Evolutionary conservation across 2,888 invertebrate genomes (phyloP), one percentile per base, ranked within the genome.

Genomic region (Chaetoderma sp.): DNA sequence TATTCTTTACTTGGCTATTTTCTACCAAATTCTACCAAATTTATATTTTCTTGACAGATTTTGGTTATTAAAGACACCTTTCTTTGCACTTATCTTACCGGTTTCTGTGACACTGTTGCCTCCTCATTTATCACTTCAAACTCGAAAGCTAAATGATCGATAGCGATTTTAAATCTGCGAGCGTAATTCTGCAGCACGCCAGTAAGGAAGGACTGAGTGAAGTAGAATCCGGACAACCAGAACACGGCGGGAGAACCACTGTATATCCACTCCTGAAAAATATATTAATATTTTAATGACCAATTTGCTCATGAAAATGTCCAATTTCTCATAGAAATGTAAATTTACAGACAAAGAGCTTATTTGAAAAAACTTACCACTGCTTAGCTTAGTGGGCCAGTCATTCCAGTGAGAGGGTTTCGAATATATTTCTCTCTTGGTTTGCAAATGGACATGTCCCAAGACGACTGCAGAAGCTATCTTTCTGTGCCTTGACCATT

Each of bases 211-310:
- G 86, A 86, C 74, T 87, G 87, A 0, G 87, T 86, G 72, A 87
- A 87, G 71, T 84, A 87, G 66, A 87, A 87, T 4, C 86, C 86
- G 4, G 87, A 87, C 28, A 87, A 78, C 87, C 87, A 87, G 73
- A 86, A 86, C 8, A 86, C 84, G 4, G 74, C 65, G 16, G 87
- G 87, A 18, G 79, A 72, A 23, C 86, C 87, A 52, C 70, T 73
- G 56, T 73, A 78, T 10, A 84, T 82, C 85, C 86, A 86, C 56
- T 82, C 81, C 82, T 84, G 67, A 2, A 71, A 58, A 23, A 30
- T 55, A 18, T 18, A 28, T 21, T 49, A 39, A 39, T 8, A 3
- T n/a, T 21, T 33, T 55, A 55, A 8, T 33, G 33, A 4, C n/a
- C 23, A 18, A 33, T 2, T 55, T 10, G 21, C 10, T 21, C 16